Evolutionary conservation across 2,113 vertebrate genomes (phyloP).

Genomic region (Boulengeromyrus knoepffleri): DNA sequence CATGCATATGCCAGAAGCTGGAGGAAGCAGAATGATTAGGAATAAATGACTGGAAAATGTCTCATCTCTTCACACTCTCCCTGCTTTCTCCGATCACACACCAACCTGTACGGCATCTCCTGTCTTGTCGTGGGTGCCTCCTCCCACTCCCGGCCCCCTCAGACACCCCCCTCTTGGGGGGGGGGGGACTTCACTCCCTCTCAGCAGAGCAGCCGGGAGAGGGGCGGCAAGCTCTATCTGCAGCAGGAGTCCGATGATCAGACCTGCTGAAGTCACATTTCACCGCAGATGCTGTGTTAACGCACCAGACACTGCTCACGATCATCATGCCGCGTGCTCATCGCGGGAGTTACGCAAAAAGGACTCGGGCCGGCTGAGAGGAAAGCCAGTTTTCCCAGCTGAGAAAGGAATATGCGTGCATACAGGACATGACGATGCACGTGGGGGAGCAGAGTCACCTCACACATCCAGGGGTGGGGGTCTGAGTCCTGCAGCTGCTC

Average conservation of each 20-base stretch:
- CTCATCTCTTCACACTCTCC: not conserved
- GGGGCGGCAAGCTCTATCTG: not conserved
- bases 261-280: not conserved
- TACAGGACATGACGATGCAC: not conserved
- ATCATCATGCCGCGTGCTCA: not conserved
- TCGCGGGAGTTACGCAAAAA: not conserved
- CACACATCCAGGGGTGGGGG: not conserved
- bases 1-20: not conserved
- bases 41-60: not conserved
- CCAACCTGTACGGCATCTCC: not conserved
- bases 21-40: not conserved
- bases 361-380: not conserved
- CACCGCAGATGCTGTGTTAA: not conserved
- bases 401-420: not conserved
- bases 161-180: not conserved
- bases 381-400: not conserved
- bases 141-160: not conserved
- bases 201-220: not conserved
- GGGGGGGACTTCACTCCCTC: not conserved
- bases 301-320: not conserved
- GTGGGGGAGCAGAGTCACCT: not conserved
- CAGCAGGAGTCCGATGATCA: not conserved
- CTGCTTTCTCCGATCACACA: not conserved
- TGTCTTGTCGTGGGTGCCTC: not conserved
- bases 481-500: not conserved